Evolutionary conservation across 1,140 invertebrate species (phyloP).

Genomic region (Zaprionus kolodkinae): DNA sequence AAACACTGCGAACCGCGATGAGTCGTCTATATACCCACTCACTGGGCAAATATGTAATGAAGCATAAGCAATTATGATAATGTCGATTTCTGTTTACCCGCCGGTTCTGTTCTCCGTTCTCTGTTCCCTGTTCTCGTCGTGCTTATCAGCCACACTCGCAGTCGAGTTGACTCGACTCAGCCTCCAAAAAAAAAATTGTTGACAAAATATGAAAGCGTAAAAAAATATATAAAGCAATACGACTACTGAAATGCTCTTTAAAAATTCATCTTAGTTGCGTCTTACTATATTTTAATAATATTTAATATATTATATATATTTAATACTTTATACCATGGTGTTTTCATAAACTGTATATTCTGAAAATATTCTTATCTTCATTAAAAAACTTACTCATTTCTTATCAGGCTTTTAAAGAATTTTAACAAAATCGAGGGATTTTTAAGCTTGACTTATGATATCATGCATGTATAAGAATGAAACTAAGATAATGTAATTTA

Average conservation of each 20-base stretch:
- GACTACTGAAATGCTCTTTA: constrained; percentile 6
- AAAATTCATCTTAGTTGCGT: neutral
- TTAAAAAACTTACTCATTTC: neutral
- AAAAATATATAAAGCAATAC: neutral
- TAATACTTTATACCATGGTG: too few species aligned
- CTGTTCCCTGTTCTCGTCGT: neutral
- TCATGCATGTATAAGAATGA: neutral
- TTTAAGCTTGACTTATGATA: neutral
- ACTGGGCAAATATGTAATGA: constrained; percentile 76
- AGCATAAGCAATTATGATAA: constrained; percentile 83
- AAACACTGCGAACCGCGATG: neutral
- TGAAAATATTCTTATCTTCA: too few species aligned
- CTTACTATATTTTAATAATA: neutral
- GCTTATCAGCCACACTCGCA: constrained; percentile 62
- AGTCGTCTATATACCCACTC: constrained; percentile 5
- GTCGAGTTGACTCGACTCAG: constrained; percentile 20
- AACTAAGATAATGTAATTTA: neutral
- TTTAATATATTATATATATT: too few species aligned
- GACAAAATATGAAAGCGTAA: constrained; percentile 17
- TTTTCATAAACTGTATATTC: too few species aligned
- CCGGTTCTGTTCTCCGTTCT: constrained; percentile 37
- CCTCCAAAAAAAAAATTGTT: constrained; percentile 31
- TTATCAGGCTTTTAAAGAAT: neutral
- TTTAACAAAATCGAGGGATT: neutral
- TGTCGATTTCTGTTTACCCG: constrained; percentile 68